Evolutionary conservation across 2,113 vertebrate species (phyloP).

Genomic region (Brachyistius frenatus): DNA sequence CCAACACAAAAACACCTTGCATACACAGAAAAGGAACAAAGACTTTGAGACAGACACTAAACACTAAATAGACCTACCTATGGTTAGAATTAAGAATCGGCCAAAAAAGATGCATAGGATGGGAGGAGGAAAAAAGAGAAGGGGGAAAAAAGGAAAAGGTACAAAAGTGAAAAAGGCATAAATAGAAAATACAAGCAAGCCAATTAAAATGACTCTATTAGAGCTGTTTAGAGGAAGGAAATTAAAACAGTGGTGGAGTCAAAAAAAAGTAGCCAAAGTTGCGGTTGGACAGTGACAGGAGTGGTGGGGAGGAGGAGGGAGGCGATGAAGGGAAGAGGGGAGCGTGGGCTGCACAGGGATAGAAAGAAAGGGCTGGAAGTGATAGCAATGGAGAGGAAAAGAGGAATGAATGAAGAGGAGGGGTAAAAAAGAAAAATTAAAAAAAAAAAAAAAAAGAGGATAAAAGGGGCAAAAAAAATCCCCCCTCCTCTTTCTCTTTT

Average conservation of each 20-base stretch:
- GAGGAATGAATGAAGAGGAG: constrained; percentile 57
- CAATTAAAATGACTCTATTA: constrained; percentile 66
- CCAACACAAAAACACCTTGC: constrained; percentile 62
- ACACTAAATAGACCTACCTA: constrained; percentile 85
- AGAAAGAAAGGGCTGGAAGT: constrained; percentile 73
- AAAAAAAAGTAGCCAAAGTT: constrained; percentile 78
- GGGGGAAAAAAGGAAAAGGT: constrained; percentile 65
- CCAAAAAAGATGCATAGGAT: constrained; percentile 81
- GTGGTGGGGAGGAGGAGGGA: constrained; percentile 16
- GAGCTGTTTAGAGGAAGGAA: constrained; percentile 48
- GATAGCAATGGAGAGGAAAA: constrained; percentile 63
- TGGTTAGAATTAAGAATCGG: constrained; percentile 78
- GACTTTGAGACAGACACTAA: constrained; percentile 78
- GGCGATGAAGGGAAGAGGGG: constrained; percentile 46
- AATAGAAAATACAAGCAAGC: constrained; percentile 75
- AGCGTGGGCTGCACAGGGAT: constrained; percentile 65
- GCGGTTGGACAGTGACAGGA: constrained; percentile 64
- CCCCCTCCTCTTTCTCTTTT: constrained; percentile 71
- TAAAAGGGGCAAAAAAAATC: constrained; percentile 63
- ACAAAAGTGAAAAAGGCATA: constrained; percentile 76
- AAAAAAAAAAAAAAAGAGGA: constrained; percentile 52
- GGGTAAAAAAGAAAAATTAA: constrained; percentile 45
- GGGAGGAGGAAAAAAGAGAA: constrained; percentile 74
- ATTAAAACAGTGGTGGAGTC: constrained; percentile 68
- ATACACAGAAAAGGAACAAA: constrained; percentile 70